Conservation (phyloP, 2,113 vertebrate species). For the Tenebrosternarchus preto region DNA sequence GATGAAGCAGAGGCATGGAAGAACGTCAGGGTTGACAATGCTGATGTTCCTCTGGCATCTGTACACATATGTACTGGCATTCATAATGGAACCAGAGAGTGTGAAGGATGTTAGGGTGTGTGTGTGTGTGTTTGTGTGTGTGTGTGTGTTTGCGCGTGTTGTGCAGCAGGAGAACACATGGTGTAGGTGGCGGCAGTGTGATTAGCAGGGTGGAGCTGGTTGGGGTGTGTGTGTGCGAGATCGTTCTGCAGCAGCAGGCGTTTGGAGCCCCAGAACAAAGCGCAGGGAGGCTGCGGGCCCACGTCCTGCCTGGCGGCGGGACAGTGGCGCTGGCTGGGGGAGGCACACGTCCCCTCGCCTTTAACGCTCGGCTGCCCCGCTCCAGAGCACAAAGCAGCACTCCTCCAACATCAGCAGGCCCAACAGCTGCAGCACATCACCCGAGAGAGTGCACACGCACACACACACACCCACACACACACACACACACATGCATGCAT, state of each 20-base stretch:
- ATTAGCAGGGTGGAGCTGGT: slow-evolving; percentile 54
- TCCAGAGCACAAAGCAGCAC: slow-evolving; percentile 55
- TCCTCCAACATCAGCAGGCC: slow-evolving; percentile 49
- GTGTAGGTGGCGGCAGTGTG: slow-evolving; percentile 50
- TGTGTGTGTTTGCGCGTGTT: slow-evolving; percentile 32
- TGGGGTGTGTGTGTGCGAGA: slow-evolving; percentile 41
- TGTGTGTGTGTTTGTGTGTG: slow-evolving; percentile 32
- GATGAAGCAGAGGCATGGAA: neutral
- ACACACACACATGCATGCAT: slow-evolving; percentile 31
- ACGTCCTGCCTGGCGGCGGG: no score
- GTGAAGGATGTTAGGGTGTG: slow-evolving; percentile 36
- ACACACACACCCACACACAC: slow-evolving; percentile 38
- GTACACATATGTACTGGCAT: slow-evolving; percentile 32
- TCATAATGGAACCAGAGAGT: slow-evolving; percentile 36
- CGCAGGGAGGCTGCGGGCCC: slow-evolving; percentile 45
- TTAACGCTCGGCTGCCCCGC: slow-evolving; percentile 52
- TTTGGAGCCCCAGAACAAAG: slow-evolving; percentile 42
- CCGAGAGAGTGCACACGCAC: slow-evolving; percentile 37
- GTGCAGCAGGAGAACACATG: slow-evolving; percentile 26
- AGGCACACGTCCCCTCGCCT: slow-evolving; percentile 53
- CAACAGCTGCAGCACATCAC: slow-evolving; percentile 54
- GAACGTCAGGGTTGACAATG: neutral
- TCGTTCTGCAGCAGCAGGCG: neutral
- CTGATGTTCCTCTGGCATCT: slow-evolving; percentile 36
- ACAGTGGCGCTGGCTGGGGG: neutral